Base-by-base conservation (phyloP, 1,140 invertebrate genomes). In the Papilio dardanus region DNA sequence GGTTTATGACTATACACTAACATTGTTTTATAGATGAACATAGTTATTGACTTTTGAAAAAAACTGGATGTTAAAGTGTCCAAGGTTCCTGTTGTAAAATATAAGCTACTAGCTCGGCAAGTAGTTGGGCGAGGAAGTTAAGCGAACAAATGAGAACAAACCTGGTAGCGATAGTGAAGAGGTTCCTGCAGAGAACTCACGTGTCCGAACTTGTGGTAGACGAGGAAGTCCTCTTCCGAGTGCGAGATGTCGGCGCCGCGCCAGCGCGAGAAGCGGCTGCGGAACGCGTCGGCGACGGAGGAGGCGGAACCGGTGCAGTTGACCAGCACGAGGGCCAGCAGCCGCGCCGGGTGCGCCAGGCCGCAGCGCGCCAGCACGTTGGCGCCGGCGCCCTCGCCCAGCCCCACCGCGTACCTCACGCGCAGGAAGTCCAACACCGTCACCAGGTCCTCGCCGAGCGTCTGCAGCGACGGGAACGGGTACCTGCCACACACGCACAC, bases 161-260 rank as follows among this genome's bases (percentile, higher is more conserved):
- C 89, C 90, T 92, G 88, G 79, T 92, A 93, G 80, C 78, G 76
- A 79, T 81, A 90, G 81, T 78, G 75, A 75, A 85, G 80, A 62
- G 77, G 76, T 76, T 87, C 86, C 79, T 62, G 76, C 76, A 79
- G 74, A 79, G 80, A 87, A 96, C 96, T 96, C 95, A 98, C 97
- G 92, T 96, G 96, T 89, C 97, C 98, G 93, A 98, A 98, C 94
- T 98, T 97, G 90, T 98, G 97, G 88, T 97, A 96, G 77, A 98
- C 95, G 75, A 98, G 94, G 91, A 97, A 97, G 82, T 97, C 96
- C 91, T 97, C 97, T 66, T 97, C 96, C 1, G 96, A 96, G 80
- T 96, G 96, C 28, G 96, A 96, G 86, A 97, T 95, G 79, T 95
- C 94, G 21, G 95, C 93, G 40, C 95, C 95, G 78, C 96, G 96